Base-by-base conservation (phyloP, 1,140 invertebrate genomes). In the Argopecten irradians region DNA sequence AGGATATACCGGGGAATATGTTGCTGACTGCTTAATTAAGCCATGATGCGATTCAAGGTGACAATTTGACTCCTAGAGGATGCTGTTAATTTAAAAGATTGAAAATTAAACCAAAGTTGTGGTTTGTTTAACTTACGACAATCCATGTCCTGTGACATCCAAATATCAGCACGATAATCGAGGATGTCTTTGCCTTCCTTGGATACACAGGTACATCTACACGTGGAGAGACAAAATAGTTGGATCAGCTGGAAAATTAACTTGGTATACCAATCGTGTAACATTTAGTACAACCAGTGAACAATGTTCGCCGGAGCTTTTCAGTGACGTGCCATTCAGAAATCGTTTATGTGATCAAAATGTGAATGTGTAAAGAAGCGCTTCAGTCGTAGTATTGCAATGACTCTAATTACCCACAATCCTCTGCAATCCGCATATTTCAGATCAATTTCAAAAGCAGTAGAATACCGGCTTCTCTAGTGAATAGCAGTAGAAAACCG, bases 151-250 rank as follows among this genome's bases (percentile, higher is more conserved):
- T 84, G n/a, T n/a, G 89, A 36, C 11, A 84, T 84, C 89, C 89
- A 90, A 9, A 86, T 22, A 28, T 90, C 86, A 28, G 82, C 89
- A 34, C 28, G 46, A 34, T 86, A 90, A 22, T 43, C 55, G 0
- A 55, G n/a, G 35, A 90, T 90, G 9, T 86, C 32, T 82, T 83
- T 83, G 9, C 89, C 89, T 22, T 87, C 71, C 34, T 88, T 86
- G 0, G 33, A 82, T 28, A 90, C 89, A 83, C 89, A 90, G 34
- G 86, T 84, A 87, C 89, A 90, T 36, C 89, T 90, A 39, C 34
- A 41, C 33, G 55, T 83, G 13, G 82, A 16, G 16, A 83, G 11
- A 83, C 33, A 16, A 22, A 83, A 11, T 16, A 16, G 11, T 83
- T 13, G 13, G 11, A 11, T 16, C 11, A 83, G 14, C 11, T 13